These are phyloP conservation scores for Himalopsyche anomala DNA, from an alignment of 2,888 invertebrate genomes.

Conservation along the genomic window DNA sequence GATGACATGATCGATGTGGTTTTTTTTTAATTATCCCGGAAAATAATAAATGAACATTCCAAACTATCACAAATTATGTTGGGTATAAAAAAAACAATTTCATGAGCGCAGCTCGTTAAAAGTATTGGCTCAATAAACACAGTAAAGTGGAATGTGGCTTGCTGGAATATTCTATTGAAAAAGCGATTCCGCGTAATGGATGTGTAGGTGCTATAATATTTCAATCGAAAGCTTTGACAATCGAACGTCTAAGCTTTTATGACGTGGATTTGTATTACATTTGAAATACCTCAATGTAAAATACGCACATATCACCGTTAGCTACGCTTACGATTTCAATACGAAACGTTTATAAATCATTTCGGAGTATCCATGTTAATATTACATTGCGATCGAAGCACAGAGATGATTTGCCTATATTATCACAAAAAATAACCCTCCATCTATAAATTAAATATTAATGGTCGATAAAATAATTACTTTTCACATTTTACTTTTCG, in stretches of 20 bases:
- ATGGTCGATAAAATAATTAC: too few relatives aligned
- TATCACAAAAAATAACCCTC: too few relatives aligned
- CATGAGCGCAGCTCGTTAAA: slow-evolving; percentile 46
- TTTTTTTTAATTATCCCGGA: too few relatives aligned
- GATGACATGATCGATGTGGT: too few relatives aligned
- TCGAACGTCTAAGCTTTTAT: background rate
- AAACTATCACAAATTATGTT: slow-evolving; percentile 8
- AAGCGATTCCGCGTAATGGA: background rate
- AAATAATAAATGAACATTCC: background rate
- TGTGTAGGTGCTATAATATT: slow-evolving; percentile 6
- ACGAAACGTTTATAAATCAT: background rate
- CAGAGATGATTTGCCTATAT: too few relatives aligned
- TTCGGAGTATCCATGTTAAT: background rate
- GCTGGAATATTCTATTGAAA: slow-evolving; percentile 8
- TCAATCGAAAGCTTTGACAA: slow-evolving; percentile 13
- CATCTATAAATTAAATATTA: too few relatives aligned
- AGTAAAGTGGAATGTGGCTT: background rate
- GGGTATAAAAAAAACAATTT: background rate
- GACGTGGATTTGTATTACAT: background rate
- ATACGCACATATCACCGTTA: background rate
- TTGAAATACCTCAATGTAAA: slow-evolving; percentile 9
- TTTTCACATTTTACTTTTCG: too few relatives aligned
- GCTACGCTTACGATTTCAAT: background rate
- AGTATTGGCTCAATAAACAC: slow-evolving; percentile 49
- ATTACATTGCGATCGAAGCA: background rate